Evolutionary conservation across 2,797 vertebrate species (phyloP), one percentile per base, ranked within the genome.

Genomic region (Heterohyrax brucei): DNA sequence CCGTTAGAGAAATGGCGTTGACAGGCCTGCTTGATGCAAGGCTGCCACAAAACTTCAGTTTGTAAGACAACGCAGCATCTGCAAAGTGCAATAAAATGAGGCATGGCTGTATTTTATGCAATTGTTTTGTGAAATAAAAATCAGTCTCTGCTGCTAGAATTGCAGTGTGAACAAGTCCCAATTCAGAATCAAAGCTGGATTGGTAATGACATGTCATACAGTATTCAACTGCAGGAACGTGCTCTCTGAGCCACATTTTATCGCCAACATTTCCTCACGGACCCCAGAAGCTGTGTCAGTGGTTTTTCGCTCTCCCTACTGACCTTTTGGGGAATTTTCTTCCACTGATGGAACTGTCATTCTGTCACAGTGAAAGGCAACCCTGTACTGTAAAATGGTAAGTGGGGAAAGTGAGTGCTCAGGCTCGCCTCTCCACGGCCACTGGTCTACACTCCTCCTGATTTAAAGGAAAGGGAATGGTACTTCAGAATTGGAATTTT

Each of bases 281-380:
- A 93, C 18, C 12, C 10, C 14, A 33, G 62, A 93, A 94, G n/a
- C 2, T 18, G 12, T 44, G 39, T 61, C 39, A 48, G 68, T 50
- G 13, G 3, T 75, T 95, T 91, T 77, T 62, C 61, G n/a, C 21
- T 72, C 61, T 70, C 76, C 61, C 50, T 75, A 13, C 56, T 89
- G 82, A 96, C 53, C 88, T 95, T 92, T 91, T n/a, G 70, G 88
- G 79, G 78, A 91, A 95, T 72, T 89, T 86, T 46, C 53, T 73
- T 68, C 46, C 50, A 50, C 44, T 80, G 95, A 90, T 80, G 66
- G 33, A 80, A 79, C 39, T 89, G 53, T 93, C 66, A 89, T 50
- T 89, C 72, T 77, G 44, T 91, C 82, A 87, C 18, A 50, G 13
- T 7, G 26, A 76, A 95, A 93, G 70, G 97, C 82, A 90, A 83